Evolutionary conservation across 2,888 invertebrate genomes (phyloP).

Genomic region (Dryobota labecula): DNA sequence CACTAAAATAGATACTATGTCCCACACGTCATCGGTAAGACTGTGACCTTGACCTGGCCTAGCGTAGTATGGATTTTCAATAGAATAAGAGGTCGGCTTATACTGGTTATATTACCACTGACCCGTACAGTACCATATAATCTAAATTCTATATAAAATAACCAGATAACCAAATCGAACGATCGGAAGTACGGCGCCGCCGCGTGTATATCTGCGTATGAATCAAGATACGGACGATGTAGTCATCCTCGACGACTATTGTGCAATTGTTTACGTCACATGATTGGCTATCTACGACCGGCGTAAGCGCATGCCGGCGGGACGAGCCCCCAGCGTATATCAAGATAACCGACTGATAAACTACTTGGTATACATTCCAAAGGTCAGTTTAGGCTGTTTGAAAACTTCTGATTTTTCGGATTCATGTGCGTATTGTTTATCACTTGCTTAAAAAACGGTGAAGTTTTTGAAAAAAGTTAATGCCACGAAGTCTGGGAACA

Average conservation of each 20-base stretch:
- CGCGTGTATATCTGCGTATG: background rate
- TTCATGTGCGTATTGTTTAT: too few species aligned
- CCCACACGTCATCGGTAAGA: background rate
- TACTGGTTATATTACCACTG: background rate
- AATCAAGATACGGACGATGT: slow-evolving; percentile 18
- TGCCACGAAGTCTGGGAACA: too few species aligned
- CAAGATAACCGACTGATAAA: slow-evolving; percentile 39
- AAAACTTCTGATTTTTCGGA: too few species aligned
- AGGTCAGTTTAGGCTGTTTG: slow-evolving; percentile 4
- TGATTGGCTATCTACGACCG: slow-evolving; percentile 17
- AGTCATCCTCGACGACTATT: slow-evolving; percentile 24
- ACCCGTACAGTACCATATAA: background rate
- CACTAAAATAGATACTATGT: background rate
- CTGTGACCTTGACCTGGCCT: background rate
- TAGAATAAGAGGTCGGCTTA: background rate
- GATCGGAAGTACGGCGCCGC: slow-evolving; percentile 26
- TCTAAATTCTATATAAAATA: background rate
- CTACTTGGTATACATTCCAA: slow-evolving; percentile 19
- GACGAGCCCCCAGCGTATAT: slow-evolving; percentile 40
- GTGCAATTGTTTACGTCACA: slow-evolving; percentile 38
- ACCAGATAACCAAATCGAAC: background rate
- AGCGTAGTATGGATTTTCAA: background rate
- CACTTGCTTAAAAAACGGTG: too few species aligned
- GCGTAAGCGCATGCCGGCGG: slow-evolving; percentile 27
- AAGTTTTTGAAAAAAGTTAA: too few species aligned